phyloP scores from a whole-genome alignment of 2,113 vertebrate genomes.

The Alosa alosa region DNA sequence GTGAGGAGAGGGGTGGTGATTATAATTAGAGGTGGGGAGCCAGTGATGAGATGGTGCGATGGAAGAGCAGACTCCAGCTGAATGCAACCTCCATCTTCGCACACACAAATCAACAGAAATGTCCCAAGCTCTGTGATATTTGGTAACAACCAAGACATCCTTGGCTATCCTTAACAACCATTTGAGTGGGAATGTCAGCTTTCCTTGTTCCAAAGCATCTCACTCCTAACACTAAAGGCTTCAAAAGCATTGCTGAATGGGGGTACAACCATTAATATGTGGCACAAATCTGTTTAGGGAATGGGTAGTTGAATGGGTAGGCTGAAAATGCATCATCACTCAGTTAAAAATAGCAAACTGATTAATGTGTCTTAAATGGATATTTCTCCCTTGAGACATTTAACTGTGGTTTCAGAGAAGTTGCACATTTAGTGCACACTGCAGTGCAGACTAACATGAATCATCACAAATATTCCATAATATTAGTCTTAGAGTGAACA shows the following conservation, averaged over 20 bases:
- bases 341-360: too few relatives aligned
- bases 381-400: too few relatives aligned
- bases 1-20: not conserved
- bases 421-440: too few relatives aligned
- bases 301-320: not conserved
- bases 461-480: not conserved
- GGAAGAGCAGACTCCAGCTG: not conserved
- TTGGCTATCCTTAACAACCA: not conserved
- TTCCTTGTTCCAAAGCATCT: not conserved
- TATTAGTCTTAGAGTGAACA: not conserved
- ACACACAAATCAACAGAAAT: not conserved
- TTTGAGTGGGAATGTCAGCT: not conserved
- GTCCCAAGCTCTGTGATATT: not conserved
- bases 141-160: not conserved
- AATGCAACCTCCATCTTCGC: not conserved
- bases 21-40: not conserved
- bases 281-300: not conserved
- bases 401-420: too few relatives aligned
- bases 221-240: not conserved
- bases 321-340: not conserved
- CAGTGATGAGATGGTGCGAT: not conserved
- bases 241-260: not conserved
- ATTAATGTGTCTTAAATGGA: too few relatives aligned
- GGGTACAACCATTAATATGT: not conserved
- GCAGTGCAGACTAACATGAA: too few relatives aligned